A percentile compares a stretch with the other conserved stretches of the same genome.
Conservation (phyloP, 1,140 invertebrate species). For the Trichonephila clavata region DNA sequence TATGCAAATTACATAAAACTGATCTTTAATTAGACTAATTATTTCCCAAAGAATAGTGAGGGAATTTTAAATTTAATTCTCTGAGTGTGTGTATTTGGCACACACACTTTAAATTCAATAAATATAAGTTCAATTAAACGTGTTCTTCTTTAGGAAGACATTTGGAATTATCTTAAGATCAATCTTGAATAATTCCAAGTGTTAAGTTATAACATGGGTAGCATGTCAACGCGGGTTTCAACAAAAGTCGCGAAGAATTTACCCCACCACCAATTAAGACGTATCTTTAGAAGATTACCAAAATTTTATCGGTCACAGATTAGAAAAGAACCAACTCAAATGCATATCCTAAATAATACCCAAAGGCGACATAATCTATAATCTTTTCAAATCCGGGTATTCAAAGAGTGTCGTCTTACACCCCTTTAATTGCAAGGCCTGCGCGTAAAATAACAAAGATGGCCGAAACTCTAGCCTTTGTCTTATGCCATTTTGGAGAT, state of each 20-base stretch:
- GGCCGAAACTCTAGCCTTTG: not conserved
- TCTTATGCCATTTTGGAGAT: not conserved
- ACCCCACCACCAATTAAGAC: not conserved
- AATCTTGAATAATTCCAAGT: not conserved
- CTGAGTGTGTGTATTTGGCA: too few relatives aligned
- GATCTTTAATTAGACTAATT: too few relatives aligned
- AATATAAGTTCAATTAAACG: too few relatives aligned
- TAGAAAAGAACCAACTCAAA: not conserved
- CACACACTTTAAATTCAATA: too few relatives aligned
- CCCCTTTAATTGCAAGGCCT: conserved; percentile 48
- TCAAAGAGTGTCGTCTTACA: conserved; percentile 47
- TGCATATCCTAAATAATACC: not conserved
- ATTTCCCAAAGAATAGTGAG: too few relatives aligned
- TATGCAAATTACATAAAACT: too few relatives aligned
- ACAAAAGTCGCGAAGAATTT: not conserved
- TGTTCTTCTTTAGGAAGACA: not conserved
- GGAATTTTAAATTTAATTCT: too few relatives aligned
- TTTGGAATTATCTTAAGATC: not conserved
- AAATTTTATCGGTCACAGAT: not conserved
- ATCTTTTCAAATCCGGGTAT: conserved; percentile 31
- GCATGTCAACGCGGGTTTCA: not conserved
- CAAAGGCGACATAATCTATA: not conserved
- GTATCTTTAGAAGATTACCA: not conserved
- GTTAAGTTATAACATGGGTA: not conserved
- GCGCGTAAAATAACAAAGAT: not conserved